These are phyloP conservation scores for Suricata suricatta DNA, from an alignment of 2,113 vertebrate species.

Conservation along the genomic window DNA sequence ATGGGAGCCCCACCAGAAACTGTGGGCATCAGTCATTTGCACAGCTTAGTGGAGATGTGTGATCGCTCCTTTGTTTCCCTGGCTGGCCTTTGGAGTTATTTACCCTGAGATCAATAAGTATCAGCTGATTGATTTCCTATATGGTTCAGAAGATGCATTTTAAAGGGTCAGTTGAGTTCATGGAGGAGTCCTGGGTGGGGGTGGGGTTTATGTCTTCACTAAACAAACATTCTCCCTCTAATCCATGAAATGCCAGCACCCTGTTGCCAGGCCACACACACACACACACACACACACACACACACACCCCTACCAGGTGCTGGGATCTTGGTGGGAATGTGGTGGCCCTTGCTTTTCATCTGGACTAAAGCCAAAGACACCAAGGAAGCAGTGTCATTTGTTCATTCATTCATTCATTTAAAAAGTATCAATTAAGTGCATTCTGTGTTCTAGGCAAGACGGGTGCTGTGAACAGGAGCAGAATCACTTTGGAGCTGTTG, in stretches of 20 bases:
- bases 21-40: neutral
- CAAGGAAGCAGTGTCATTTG: neutral
- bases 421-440: neutral
- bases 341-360: neutral
- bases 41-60: neutral
- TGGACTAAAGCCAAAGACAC: neutral
- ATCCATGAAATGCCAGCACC: neutral
- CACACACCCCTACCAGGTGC: neutral
- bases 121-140: conserved; percentile 51
- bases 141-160: conserved; percentile 61
- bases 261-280: neutral
- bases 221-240: neutral
- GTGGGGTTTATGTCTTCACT: neutral
- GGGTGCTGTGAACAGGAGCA: neutral
- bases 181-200: neutral
- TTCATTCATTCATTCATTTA: neutral
- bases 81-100: conserved; percentile 40
- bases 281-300: neutral
- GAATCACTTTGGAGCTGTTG: neutral
- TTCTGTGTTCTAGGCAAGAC: neutral
- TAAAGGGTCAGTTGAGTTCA: conserved; percentile 54
- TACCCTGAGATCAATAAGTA: conserved; percentile 51
- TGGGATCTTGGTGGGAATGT: neutral
- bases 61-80: neutral
- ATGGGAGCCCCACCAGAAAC: neutral